phyloP scores from a whole-genome alignment of 2,113 vertebrate species.

The Myrmophylax atrothorax region DNA sequence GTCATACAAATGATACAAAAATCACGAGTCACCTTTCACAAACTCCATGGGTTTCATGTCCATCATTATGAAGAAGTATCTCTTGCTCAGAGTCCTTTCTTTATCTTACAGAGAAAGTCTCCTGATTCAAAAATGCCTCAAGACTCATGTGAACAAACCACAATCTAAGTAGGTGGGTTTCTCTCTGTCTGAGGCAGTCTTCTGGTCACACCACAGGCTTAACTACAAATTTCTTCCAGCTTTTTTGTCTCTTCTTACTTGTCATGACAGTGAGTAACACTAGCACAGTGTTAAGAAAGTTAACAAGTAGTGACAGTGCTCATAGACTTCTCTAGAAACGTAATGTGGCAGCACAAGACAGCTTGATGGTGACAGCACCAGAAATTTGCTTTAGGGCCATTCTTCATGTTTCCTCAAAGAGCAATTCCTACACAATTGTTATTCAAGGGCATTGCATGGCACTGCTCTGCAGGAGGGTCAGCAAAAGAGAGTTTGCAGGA shows the following conservation, averaged over 20 bases:
- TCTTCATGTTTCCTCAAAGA: neutral
- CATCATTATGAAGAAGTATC: neutral
- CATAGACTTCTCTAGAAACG: neutral
- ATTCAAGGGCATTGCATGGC: neutral
- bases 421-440: neutral
- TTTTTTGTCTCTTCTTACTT: neutral
- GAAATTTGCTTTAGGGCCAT: conserved; percentile 1
- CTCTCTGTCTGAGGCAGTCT: conserved; percentile 10
- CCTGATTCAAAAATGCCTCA: neutral
- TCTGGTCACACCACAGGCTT: neutral
- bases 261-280: neutral
- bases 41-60: neutral
- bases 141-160: neutral
- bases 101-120: conserved; percentile 36
- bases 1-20: neutral
- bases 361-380: neutral
- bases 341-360: conserved; percentile 23
- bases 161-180: neutral
- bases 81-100: conserved; percentile 24
- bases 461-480: neutral
- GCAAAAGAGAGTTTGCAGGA: neutral
- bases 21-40: neutral
- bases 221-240: neutral
- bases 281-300: neutral
- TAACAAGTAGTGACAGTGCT: conserved; percentile 27